Evolutionary conservation across 1,140 invertebrate genomes (phyloP).

Genomic region (Drosophila watanabei): DNA sequence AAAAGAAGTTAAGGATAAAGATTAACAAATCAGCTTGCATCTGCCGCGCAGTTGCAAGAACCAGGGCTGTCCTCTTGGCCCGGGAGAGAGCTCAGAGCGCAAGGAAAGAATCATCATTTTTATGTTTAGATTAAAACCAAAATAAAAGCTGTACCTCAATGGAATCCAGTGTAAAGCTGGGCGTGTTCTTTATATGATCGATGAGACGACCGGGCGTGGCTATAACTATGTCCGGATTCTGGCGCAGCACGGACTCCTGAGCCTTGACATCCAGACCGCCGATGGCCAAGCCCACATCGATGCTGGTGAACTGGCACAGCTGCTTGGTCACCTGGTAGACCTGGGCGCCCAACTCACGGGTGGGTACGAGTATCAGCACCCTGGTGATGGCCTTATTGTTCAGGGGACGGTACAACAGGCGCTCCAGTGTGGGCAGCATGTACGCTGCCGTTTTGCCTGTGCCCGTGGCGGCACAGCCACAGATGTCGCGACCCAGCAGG

Average conservation of each 20-base stretch:
- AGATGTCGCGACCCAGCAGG: conserved; percentile 89
- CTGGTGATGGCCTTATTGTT: conserved; percentile 90
- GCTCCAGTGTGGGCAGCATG: conserved; percentile 98
- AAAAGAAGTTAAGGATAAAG: not conserved
- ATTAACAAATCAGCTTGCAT: conserved; percentile 55
- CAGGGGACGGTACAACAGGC: conserved; percentile 92
- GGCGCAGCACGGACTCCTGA: conserved; percentile 94
- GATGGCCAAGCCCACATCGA: conserved; percentile 93
- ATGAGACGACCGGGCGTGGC: conserved; percentile 99
- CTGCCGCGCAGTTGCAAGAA: conserved; percentile 60
- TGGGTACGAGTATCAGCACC: conserved; percentile 97
- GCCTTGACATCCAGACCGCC: conserved; percentile 97
- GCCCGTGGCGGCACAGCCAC: conserved; percentile 91
- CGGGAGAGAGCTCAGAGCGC: conserved; percentile 74
- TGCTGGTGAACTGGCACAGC: conserved; percentile 93
- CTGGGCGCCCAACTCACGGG: conserved; percentile 96
- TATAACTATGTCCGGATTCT: conserved; percentile 98
- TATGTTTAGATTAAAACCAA: not conserved
- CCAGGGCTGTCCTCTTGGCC: conserved; percentile 56
- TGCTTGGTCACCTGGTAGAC: conserved; percentile 97
- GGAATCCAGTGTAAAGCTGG: conserved; percentile 94
- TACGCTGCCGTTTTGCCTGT: conserved; percentile 99
- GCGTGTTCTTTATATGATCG: conserved; percentile 90
- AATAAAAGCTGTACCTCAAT: conserved; percentile 91
- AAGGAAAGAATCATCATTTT: conserved; percentile 80